phyloP scores from a whole-genome alignment of 2,113 vertebrate species.

The Heliornis fulica region DNA sequence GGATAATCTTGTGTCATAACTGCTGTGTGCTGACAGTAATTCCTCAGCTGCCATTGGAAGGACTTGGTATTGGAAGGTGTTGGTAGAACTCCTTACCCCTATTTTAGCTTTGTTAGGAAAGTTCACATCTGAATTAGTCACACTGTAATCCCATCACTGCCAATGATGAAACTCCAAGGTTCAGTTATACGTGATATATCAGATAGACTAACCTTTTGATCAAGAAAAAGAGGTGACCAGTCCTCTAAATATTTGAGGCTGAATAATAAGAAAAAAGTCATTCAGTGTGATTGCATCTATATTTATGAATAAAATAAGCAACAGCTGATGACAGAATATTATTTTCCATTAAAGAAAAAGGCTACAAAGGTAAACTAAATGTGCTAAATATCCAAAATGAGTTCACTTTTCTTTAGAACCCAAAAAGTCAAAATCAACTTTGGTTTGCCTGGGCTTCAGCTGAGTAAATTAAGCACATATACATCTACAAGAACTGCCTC shows the following conservation, averaged over 20 bases:
- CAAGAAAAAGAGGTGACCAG: background rate
- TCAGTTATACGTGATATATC: background rate
- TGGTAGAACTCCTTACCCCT: background rate
- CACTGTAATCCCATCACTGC: accelerated
- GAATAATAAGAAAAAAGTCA: background rate
- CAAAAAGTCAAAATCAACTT: background rate
- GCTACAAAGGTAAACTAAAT: background rate
- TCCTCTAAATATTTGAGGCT: background rate
- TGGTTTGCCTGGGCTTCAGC: background rate
- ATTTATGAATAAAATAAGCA: background rate
- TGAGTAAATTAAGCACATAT: background rate
- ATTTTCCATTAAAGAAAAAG: background rate
- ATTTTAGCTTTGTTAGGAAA: background rate
- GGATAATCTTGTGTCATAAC: background rate
- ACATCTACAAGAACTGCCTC: background rate
- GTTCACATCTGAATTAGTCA: background rate
- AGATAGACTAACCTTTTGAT: background rate
- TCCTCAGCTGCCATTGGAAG: background rate
- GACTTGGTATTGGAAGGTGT: background rate
- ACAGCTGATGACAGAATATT: background rate
- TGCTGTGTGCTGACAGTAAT: background rate
- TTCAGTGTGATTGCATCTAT: background rate
- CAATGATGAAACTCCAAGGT: background rate
- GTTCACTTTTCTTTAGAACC: background rate
- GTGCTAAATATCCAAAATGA: background rate